Evolutionary conservation across 2,797 vertebrate genomes (phyloP), one percentile per base, ranked within the genome.

Genomic region (Dryobates pubescens): DNA sequence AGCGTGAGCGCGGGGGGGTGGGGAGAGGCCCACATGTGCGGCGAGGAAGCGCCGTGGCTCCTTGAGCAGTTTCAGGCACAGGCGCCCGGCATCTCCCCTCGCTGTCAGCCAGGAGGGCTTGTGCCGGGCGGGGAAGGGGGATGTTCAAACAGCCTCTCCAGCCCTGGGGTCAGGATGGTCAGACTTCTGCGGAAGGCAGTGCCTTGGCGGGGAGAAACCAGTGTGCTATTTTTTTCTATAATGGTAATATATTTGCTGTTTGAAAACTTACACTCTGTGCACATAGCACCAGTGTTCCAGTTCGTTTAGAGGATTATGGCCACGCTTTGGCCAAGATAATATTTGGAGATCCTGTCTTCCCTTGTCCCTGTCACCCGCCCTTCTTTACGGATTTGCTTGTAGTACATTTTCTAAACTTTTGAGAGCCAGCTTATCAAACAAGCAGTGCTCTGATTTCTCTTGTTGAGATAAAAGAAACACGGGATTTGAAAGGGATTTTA

Each of bases 251-350:
- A 12, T 26, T 47, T 18, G 16, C 53, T 38, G 54, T 58, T 38
- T 58, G n/a, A 36, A 64, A 64, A n/a, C 22, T 10, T 71, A 4
- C 7, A 56, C 36, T 64, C 17, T 72, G n/a, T 38, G 22, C 51
- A 27, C 11, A 12, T 38, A 7, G 14, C 51, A 36, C 13, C 30
- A 36, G n/a, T 13, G n/a, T 72, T n/a, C 47, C 17, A 4, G 45
- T 26, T 72, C 26, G 49, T 34, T 6, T 13, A 12, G 17, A 13
- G 20, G 10, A 15, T 22, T 45, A 7, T 5, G 65, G 69, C 36
- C 2, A 0, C 34, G 32, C 19, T 6, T 9, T 34, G 64, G 36
- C 45, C 32, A 12, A 53, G 49, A 2, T 7, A 30, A 3, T 11
- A 15, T 17, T 38, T 51, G 57, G 23, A 17, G 7, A 13, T 23